Conservation (phyloP, 1,140 invertebrate species). For the Drosophila sulfurigaster region DNA sequence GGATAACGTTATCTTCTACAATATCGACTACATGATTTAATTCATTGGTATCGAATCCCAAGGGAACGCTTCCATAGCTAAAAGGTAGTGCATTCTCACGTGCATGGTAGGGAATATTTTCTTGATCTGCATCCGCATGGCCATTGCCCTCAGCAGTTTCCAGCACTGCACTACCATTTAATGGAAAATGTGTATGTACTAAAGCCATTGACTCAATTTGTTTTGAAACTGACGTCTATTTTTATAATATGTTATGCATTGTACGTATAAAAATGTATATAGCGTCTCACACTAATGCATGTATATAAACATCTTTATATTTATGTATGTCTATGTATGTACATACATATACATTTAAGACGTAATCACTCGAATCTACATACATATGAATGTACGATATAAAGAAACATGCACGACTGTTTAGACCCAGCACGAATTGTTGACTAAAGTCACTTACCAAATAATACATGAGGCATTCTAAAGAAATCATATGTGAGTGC, state of each 20-base stretch:
- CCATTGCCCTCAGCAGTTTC: conserved; percentile 4
- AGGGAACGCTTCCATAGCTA: conserved; percentile 87
- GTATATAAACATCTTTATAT: no score
- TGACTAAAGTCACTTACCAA: conserved; percentile 30
- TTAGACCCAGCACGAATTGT: conserved; percentile 11
- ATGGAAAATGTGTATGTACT: conserved; percentile 27
- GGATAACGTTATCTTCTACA: not conserved
- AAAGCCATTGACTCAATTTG: conserved; percentile 29
- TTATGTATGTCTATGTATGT: no score
- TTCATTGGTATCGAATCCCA: conserved; percentile 47
- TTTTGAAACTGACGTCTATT: conserved; percentile 31
- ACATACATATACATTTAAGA: no score
- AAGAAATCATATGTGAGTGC: no score
- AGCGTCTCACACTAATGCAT: no score
- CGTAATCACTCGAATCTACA: no score
- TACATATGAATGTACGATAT: no score
- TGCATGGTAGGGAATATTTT: conserved; percentile 90
- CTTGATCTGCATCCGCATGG: conserved; percentile 36
- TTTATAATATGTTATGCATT: conserved; percentile 12
- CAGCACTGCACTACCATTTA: conserved; percentile 9
- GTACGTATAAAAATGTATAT: no score
- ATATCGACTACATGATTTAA: conserved; percentile 45
- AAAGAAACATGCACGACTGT: conserved; percentile 20
- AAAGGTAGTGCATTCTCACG: conserved; percentile 90
- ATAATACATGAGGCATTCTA: no score